Base-by-base conservation (phyloP, 2,888 invertebrate species). In the Linnaemya tessellans region DNA sequence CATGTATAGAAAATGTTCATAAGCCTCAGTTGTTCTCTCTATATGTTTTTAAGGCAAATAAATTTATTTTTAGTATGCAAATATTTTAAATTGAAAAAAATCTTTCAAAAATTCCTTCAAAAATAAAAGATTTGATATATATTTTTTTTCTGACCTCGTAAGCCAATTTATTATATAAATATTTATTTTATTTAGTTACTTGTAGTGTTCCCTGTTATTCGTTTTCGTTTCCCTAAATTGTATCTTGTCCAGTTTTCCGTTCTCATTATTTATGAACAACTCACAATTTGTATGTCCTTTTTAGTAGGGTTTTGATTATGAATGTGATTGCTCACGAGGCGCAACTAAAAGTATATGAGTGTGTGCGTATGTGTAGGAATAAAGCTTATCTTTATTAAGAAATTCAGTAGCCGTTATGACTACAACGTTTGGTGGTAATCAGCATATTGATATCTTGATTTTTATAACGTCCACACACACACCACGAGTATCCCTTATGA, bases 341-440 rank as follows among this genome's bases (percentile, higher is more conserved):
- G 62, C 1, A 1, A 9, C 9, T 51, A 11, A 10, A 56, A 18
- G 22, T 65, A 30, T 5, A 30, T 30, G 30, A 30, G n/a, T 60
- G 4, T 54, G 41, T 60, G 43, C 5, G n/a, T 41, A 25, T 20
- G n/a, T 67, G 30, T 25, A 20, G 67, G 9, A 30, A 60, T 80
- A 35, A 77, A 68, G 79, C 74, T 89, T 89, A 90, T 90, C 91
- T 90, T 90, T 90, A 90, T 90, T 90, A 90, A 89, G 90, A 90
- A 90, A 89, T 89, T 89, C 89, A 90, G 90, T 89, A 90, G 90
- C 84, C 82, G 75, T 84, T 87, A 86, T 84, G 85, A 85, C 82
- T 75, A 62, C 74, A 67, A n/a, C 46, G 67, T 75, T 82, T 75
- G 85, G 60, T 85, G 82, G 82, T 82, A 82, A 85, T 85, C 79